Evolutionary conservation across 92 coral and sea anemone genomes (phyloP).

Genomic region (Umimayanthus chanpuru): DNA sequence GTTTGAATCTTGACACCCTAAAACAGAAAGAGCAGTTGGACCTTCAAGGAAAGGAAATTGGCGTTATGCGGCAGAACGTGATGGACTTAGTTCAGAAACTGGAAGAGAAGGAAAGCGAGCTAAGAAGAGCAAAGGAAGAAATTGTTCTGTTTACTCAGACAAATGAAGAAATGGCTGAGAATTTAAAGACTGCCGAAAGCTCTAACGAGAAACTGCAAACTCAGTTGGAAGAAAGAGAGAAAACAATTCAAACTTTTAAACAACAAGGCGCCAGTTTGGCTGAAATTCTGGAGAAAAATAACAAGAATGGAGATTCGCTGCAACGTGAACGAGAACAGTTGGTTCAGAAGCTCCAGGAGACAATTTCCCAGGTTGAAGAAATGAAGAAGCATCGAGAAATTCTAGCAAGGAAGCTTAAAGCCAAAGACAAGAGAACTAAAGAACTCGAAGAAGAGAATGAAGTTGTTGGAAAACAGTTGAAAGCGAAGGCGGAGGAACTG

Average conservation of each 20-base stretch:
- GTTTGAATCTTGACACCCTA: conserved; percentile 51
- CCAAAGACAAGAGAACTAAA: conserved; percentile 77
- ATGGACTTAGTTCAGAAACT: conserved; percentile 58
- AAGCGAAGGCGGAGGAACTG: conserved; percentile 81
- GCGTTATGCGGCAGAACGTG: conserved; percentile 64
- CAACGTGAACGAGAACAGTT: conserved; percentile 89
- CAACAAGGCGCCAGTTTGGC: conserved; percentile 91
- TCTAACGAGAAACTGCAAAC: conserved; percentile 66
- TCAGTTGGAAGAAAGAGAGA: conserved; percentile 85
- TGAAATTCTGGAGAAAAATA: conserved; percentile 81
- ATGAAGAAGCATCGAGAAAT: conserved; percentile 90
- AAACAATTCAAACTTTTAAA: conserved; percentile 73
- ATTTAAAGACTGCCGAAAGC: conserved; percentile 59
- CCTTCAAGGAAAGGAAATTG: conserved; percentile 63
- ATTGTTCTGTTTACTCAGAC: conserved; percentile 49
- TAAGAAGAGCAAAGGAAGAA: conserved; percentile 53
- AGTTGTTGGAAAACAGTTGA: conserved; percentile 34
- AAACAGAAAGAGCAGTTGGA: conserved; percentile 62
- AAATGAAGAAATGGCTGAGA: conserved; percentile 54
- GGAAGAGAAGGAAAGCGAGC: conserved; percentile 57
- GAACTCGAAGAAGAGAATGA: conserved; percentile 73
- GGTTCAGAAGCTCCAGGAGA: conserved; percentile 78
- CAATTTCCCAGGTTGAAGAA: conserved; percentile 76
- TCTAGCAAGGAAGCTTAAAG: conserved; percentile 83
- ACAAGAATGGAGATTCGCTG: conserved; percentile 85